These are phyloP conservation scores for Latheticus oryzae DNA, from an alignment of 2,888 invertebrate genomes.

Conservation along the genomic window DNA sequence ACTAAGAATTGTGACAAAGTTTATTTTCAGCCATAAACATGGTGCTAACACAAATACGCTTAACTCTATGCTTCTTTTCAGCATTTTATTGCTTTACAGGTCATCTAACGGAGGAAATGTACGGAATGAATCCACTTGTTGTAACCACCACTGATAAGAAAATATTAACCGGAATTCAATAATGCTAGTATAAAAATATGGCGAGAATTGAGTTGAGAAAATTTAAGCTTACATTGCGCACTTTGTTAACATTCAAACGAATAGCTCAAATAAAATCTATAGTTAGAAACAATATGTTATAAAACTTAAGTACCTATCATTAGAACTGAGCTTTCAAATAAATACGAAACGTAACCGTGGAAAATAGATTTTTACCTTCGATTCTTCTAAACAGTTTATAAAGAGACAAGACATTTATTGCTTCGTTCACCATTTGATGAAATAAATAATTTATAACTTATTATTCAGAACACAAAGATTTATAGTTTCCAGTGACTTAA, in stretches of 20 bases:
- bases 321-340: conserved; percentile 12
- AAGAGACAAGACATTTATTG: not conserved
- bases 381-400: not conserved
- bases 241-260: conserved; percentile 2
- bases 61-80: conserved; percentile 9
- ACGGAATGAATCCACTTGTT: conserved; percentile 9
- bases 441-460: not conserved
- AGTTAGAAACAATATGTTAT: conserved; percentile 27
- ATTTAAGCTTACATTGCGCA: conserved; percentile 7
- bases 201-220: not conserved
- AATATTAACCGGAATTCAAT: conserved; percentile 9
- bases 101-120: conserved; percentile 21
- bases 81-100: conserved; percentile 14
- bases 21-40: not conserved
- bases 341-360: conserved; percentile 1
- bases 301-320: conserved; percentile 21
- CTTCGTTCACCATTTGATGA: conserved; percentile 1
- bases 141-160: no score
- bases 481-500: no score
- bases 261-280: conserved; percentile 19
- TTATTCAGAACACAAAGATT: no score
- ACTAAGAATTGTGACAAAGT: not conserved
- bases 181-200: not conserved
- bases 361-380: conserved; percentile 2
- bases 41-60: conserved; percentile 3